Conservation (phyloP, 2,797 vertebrate species). For the Micromesistius poutassou region DNA sequence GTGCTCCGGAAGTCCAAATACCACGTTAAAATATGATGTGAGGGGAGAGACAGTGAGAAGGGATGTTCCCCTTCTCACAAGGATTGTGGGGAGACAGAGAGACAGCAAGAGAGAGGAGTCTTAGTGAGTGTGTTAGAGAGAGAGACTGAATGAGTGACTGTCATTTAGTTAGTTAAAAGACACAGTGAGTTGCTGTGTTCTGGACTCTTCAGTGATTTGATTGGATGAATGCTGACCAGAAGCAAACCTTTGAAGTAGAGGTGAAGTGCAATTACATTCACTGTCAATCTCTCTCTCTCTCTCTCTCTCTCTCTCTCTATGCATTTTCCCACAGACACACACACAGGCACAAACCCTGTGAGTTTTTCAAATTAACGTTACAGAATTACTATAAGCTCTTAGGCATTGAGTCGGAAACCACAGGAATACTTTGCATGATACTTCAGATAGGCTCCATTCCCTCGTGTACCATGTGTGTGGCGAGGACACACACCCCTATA, state of each 20-base stretch:
- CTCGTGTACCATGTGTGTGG: not conserved
- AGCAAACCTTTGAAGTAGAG: conserved; percentile 74
- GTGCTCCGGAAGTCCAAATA: no score
- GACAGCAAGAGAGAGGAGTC: not conserved
- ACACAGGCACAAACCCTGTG: not conserved
- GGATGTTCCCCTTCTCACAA: no score
- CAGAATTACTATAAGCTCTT: not conserved
- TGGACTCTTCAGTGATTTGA: conserved; percentile 42
- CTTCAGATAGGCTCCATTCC: not conserved
- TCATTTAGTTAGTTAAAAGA: conserved; percentile 61
- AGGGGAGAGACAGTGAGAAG: no score
- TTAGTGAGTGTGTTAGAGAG: conserved; percentile 9
- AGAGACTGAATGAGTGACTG: conserved; percentile 43
- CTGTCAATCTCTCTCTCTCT: conserved; percentile 43
- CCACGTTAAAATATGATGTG: no score
- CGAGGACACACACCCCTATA: not conserved
- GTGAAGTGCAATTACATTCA: conserved; percentile 71
- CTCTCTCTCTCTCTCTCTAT: not conserved
- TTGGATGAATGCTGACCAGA: conserved; percentile 67
- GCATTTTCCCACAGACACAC: no score
- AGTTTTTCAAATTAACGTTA: not conserved
- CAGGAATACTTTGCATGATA: not conserved
- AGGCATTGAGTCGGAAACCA: not conserved
- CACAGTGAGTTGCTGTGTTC: conserved; percentile 42
- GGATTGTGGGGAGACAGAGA: not conserved